Conservation (phyloP, 2,888 invertebrate genomes). For the Drosophila neonasuta region DNA sequence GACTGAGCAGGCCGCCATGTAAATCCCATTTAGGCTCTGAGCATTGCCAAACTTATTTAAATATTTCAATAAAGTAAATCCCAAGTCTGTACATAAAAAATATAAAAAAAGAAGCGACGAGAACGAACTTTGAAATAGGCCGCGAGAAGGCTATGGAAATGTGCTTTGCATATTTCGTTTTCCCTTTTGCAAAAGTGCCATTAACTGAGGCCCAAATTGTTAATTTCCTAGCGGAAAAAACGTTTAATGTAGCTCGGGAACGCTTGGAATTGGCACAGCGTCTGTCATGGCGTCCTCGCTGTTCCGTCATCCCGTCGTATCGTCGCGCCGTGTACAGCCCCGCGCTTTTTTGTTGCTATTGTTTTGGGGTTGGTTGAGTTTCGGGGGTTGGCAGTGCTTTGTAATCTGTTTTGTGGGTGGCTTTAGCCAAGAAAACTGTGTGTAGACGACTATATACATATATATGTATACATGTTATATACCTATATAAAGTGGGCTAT, state of each 20-base stretch:
- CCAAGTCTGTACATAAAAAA: slow-evolving; percentile 62
- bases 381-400: slow-evolving; percentile 68
- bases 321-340: slow-evolving; percentile 56
- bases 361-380: slow-evolving; percentile 58
- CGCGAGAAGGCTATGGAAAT: slow-evolving; percentile 42
- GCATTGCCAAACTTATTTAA: slow-evolving; percentile 79
- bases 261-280: slow-evolving; percentile 63
- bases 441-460: slow-evolving; percentile 29
- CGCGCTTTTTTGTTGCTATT: slow-evolving; percentile 29
- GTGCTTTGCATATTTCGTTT: slow-evolving; percentile 65
- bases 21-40: slow-evolving; percentile 78
- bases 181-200: slow-evolving; percentile 16
- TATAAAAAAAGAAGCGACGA: slow-evolving; percentile 18
- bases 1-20: slow-evolving; percentile 35
- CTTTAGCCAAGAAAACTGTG: slow-evolving; percentile 64
- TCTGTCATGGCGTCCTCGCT: slow-evolving; percentile 60
- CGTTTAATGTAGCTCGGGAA: slow-evolving; percentile 53
- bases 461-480: slow-evolving; percentile 32
- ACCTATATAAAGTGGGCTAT: slow-evolving; percentile 37
- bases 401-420: slow-evolving; percentile 71
- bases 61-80: slow-evolving; percentile 81
- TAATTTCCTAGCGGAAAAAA: slow-evolving; percentile 60
- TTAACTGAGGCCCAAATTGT: slow-evolving; percentile 64
- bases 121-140: slow-evolving; percentile 50
- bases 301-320: slow-evolving; percentile 4